Evolutionary conservation across 2,888 invertebrate genomes (phyloP), one percentile per base, ranked within the genome.

Genomic region (Zaprionus lineosus): DNA sequence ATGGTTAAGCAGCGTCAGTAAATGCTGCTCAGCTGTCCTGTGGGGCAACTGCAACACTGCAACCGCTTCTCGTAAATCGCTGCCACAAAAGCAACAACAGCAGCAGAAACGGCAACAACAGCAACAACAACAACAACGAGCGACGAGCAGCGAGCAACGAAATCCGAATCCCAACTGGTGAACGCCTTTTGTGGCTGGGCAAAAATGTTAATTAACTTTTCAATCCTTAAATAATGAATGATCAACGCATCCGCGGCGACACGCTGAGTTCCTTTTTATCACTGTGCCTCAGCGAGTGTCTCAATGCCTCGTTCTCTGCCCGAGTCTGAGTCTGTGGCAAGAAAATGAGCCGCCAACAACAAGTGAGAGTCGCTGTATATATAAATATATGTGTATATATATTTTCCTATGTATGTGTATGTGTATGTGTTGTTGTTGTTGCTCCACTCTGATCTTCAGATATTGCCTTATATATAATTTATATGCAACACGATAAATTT

Each of bases 181-280:
- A 53, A 55, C 28, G 56, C 57, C 24, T 24, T 73, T 64, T 47
- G 58, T 73, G 84, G 81, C 70, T 84, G 75, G 60, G 79, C 81
- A 78, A 88, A 89, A 89, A 89, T 89, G 89, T 89, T 89, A 89
- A 89, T 89, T 89, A 89, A 89, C 90, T 90, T 89, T 89, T 89
- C 90, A 89, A 87, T 87, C 89, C 90, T 88, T 89, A 88, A 89
- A 89, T 89, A 89, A 89, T 87, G 89, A 88, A 89, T 89, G 89
- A 87, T 87, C 89, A 88, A 87, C 88, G 88, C 88, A 88, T 88
- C 83, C 79, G 86, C 74, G 88, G 87, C 88, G 88, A 88, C 88
- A 88, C 75, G 88, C 88, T 88, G 88, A 74, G 88, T 88, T 88
- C 88, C 88, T 88, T 88, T 87, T 88, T 86, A 86, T 87, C 86